A percentile compares a stretch with the other conserved stretches of the same genome.
phyloP scores from a whole-genome alignment of 2,888 invertebrate species.

The Lasius platythorax region DNA sequence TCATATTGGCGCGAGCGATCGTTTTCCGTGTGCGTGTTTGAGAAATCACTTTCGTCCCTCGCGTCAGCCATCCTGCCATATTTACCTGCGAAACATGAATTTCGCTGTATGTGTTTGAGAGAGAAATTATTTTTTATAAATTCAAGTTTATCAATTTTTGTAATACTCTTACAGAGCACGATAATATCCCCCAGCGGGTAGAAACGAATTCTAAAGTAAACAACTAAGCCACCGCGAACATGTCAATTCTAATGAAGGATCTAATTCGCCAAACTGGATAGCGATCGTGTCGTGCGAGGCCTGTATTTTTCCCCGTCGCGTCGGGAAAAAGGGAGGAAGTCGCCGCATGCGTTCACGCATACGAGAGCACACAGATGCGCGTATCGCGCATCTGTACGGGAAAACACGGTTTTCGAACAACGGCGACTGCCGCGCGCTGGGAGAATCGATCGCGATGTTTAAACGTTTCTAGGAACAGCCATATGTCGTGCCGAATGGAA shows the following conservation, averaged over 20 bases:
- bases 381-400: slow-evolving; percentile 53
- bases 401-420: slow-evolving; percentile 70
- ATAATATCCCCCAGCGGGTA: slow-evolving; percentile 4
- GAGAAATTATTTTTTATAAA: background rate
- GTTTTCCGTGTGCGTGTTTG: slow-evolving; percentile 61
- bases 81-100: background rate
- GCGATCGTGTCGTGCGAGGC: slow-evolving; percentile 32
- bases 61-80: background rate
- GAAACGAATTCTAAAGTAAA: slow-evolving; percentile 24
- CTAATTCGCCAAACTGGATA: slow-evolving; percentile 51
- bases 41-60: slow-evolving; percentile 67
- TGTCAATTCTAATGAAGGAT: slow-evolving; percentile 55
- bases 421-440: slow-evolving; percentile 42
- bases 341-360: slow-evolving; percentile 39
- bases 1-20: slow-evolving; percentile 62
- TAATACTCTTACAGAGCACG: background rate
- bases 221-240: slow-evolving; percentile 27
- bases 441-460: slow-evolving; percentile 73
- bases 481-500: slow-evolving; percentile 76
- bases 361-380: slow-evolving; percentile 45
- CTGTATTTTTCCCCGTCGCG: slow-evolving; percentile 33
- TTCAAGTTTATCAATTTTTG: slow-evolving; percentile 13
- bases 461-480: slow-evolving; percentile 74
- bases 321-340: slow-evolving; percentile 26
- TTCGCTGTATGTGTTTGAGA: background rate